Evolutionary conservation across 2,888 invertebrate species (phyloP).

Genomic region (Ochropacha duplaris): DNA sequence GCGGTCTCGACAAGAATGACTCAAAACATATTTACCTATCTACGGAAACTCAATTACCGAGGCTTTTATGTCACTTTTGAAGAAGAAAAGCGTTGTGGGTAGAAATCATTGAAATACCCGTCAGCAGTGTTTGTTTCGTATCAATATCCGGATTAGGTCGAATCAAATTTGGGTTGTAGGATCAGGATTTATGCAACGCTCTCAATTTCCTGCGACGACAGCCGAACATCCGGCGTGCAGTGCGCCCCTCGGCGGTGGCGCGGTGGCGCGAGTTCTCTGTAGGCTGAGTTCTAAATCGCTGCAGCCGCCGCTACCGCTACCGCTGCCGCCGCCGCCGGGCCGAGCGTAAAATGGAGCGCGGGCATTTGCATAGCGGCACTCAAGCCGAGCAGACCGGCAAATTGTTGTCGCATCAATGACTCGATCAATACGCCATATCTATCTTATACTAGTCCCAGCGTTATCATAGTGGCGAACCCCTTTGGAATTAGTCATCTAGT

Average conservation of each 20-base stretch:
- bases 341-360: slow-evolving; percentile 74
- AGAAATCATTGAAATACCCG: slow-evolving; percentile 54
- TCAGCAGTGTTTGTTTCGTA: slow-evolving; percentile 71
- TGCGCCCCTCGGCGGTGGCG: slow-evolving; percentile 18
- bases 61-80: slow-evolving; percentile 25
- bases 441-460: slow-evolving; percentile 23
- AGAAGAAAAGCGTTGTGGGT: slow-evolving; percentile 17
- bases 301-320: slow-evolving; percentile 15
- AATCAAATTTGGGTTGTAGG: slow-evolving; percentile 80
- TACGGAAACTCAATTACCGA: slow-evolving; percentile 47
- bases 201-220: slow-evolving; percentile 82
- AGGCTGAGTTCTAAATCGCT: slow-evolving; percentile 16
- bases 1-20: slow-evolving; percentile 47
- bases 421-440: slow-evolving; percentile 74
- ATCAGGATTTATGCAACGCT: slow-evolving; percentile 81
- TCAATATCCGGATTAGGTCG: slow-evolving; percentile 81
- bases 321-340: slow-evolving; percentile 43
- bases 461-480: not conserved
- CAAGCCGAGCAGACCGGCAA: slow-evolving; percentile 76
- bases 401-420: slow-evolving; percentile 78
- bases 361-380: slow-evolving; percentile 78
- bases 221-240: slow-evolving; percentile 74
- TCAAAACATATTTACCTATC: slow-evolving; percentile 52
- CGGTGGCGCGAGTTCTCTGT: slow-evolving; percentile 17
- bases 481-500: not conserved